Conservation (phyloP, 2,797 vertebrate genomes). For the Enoplosus armatus region DNA sequence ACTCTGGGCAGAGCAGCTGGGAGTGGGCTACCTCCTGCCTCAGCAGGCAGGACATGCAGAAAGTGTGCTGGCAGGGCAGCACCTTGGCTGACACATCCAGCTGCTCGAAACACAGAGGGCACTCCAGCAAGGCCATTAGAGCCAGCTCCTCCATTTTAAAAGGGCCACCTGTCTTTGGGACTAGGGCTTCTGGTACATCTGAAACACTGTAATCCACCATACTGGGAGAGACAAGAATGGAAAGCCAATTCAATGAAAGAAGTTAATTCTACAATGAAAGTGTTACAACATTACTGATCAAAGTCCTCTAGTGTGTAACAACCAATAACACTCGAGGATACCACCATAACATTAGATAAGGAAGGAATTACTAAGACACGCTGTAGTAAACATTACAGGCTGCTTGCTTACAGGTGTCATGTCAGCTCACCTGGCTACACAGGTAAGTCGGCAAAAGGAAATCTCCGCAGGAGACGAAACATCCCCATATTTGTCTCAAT, state of each 20-base stretch:
- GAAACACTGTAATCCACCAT: slow-evolving; percentile 69
- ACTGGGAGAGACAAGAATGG: slow-evolving; percentile 38
- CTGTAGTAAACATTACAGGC: slow-evolving; percentile 7
- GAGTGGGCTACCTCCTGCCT: slow-evolving; percentile 85
- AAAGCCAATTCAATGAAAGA: background rate
- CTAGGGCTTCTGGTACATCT: slow-evolving; percentile 56
- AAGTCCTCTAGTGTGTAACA: background rate
- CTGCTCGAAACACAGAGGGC: slow-evolving; percentile 92
- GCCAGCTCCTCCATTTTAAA: slow-evolving; percentile 89
- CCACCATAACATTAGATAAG: background rate
- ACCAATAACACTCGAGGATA: too few species aligned
- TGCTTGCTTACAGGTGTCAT: slow-evolving; percentile 61
- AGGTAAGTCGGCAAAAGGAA: slow-evolving; percentile 60
- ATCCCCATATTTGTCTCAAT: background rate
- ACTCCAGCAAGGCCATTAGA: slow-evolving; percentile 90
- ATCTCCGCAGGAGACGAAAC: background rate
- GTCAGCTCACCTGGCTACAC: slow-evolving; percentile 66
- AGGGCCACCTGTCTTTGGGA: slow-evolving; percentile 21
- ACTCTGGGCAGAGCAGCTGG: slow-evolving; percentile 92
- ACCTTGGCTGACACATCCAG: slow-evolving; percentile 92
- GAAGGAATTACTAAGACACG: background rate
- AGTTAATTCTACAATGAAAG: background rate
- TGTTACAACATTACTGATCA: background rate
- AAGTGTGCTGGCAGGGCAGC: slow-evolving; percentile 96
- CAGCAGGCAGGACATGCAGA: slow-evolving; percentile 92